Base-by-base conservation (phyloP, 2,888 invertebrate genomes). In the Pammene aurita region DNA sequence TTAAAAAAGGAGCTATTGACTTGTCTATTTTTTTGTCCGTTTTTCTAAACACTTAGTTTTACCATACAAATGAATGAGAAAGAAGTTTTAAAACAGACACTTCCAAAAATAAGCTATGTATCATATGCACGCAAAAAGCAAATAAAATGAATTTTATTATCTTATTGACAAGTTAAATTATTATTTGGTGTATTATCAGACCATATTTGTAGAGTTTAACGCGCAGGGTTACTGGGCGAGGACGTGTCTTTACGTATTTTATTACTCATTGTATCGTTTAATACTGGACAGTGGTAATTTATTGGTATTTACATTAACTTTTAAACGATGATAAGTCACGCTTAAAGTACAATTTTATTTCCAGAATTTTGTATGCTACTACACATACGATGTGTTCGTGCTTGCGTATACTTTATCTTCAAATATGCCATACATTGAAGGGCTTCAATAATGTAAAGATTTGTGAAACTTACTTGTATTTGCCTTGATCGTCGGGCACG, bases 391-490 rank as follows among this genome's bases (percentile, higher is more conserved):
- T 26, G 26, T 26, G 26, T 4, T 26, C 26, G 26, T 4, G 4
- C 1, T 26, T 26, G 26, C 4, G 26, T 26, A n/a, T n/a, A n/a
- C n/a, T n/a, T n/a, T n/a, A n/a, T n/a, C n/a, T n/a, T n/a, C n/a
- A n/a, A n/a, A n/a, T n/a, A n/a, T n/a, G n/a, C n/a, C n/a, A n/a
- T n/a, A n/a, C n/a, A n/a, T n/a, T n/a, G n/a, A n/a, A n/a, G n/a
- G n/a, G n/a, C n/a, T n/a, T n/a, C n/a, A 26, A 26, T 26, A 26
- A 4, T 26, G 4, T 4, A 26, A 26, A 26, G 1, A 26, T 26
- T 26, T 26, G 4, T 26, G 34, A 4, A 10, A n/a, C 86, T 80
- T 77, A 90, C 90, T 89, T 84, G 82, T 90, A 91, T 65, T 76
- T 68, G 26, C 90, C 90, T 67, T 86, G 83, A 56, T 76, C 76